Conservation (phyloP, 2,113 vertebrate species). For the Hydropotes inermis region DNA sequence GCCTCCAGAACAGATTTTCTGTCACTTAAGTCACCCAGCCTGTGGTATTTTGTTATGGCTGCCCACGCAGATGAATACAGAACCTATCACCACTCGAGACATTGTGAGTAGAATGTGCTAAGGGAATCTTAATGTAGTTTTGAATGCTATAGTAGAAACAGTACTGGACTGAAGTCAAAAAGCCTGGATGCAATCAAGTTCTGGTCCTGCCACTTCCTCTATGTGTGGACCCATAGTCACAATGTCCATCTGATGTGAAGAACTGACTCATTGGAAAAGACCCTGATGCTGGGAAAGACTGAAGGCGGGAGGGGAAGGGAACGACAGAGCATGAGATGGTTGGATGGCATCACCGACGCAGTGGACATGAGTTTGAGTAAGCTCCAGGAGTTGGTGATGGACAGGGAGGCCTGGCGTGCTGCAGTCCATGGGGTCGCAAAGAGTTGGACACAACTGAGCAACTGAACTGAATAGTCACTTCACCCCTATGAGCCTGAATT, state of each 20-base stretch:
- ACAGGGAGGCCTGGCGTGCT: background rate
- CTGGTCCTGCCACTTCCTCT: background rate
- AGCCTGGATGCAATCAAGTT: background rate
- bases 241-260: background rate
- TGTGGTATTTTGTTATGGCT: background rate
- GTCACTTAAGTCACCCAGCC: background rate
- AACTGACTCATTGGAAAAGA: background rate
- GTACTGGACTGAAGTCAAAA: background rate
- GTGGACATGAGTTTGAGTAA: background rate
- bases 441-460: fast-evolving
- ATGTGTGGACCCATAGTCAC: background rate
- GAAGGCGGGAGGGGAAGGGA: background rate
- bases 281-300: background rate
- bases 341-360: background rate
- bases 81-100: background rate
- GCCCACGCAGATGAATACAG: background rate
- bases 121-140: background rate
- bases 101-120: background rate
- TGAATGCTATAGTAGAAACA: background rate
- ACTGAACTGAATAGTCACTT: background rate
- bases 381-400: background rate
- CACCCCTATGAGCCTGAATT: background rate
- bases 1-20: background rate
- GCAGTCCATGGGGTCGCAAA: background rate
- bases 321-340: background rate